phyloP scores from a whole-genome alignment of 2,797 vertebrate species.

The Rhyacichthys aspro region DNA sequence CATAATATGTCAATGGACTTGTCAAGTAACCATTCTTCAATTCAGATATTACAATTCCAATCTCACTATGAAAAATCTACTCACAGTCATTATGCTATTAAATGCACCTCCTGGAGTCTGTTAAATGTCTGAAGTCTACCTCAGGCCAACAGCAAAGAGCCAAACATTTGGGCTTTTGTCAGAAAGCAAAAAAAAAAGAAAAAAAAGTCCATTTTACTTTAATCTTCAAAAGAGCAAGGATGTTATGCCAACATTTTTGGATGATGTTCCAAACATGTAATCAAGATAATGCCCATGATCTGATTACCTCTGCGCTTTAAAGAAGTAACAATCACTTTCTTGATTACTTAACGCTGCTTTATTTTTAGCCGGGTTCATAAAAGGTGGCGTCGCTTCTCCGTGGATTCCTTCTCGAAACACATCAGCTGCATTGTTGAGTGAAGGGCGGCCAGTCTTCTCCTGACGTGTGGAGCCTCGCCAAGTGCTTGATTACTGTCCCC shows the following conservation, averaged over 20 bases:
- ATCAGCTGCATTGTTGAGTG: slow-evolving; percentile 42
- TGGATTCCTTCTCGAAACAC: slow-evolving; percentile 9
- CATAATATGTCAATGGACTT: too few species aligned
- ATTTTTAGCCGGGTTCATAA: slow-evolving; percentile 12
- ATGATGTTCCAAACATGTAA: not conserved
- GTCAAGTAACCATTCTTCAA: not conserved
- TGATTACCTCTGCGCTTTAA: slow-evolving; percentile 24
- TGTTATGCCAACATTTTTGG: not conserved
- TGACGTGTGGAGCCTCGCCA: slow-evolving; percentile 43
- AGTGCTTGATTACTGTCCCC: slow-evolving; percentile 51
- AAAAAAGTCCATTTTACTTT: too few species aligned
- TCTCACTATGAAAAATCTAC: too few species aligned
- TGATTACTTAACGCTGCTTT: slow-evolving; percentile 22
- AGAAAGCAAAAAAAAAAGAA: too few species aligned
- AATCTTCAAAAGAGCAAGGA: too few species aligned
- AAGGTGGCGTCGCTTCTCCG: slow-evolving; percentile 12
- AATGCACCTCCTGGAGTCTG: too few species aligned
- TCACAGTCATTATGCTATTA: too few species aligned
- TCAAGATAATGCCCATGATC: slow-evolving; percentile 15
- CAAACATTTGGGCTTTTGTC: too few species aligned
- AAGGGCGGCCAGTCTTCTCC: slow-evolving; percentile 29
- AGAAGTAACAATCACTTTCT: slow-evolving; percentile 11
- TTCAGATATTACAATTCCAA: too few species aligned
- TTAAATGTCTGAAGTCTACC: too few species aligned
- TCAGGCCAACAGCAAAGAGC: too few species aligned